Evolutionary conservation across 2,888 invertebrate genomes (phyloP), one percentile per base, ranked within the genome.

Genomic region (Neoaliturus tenellus): DNA sequence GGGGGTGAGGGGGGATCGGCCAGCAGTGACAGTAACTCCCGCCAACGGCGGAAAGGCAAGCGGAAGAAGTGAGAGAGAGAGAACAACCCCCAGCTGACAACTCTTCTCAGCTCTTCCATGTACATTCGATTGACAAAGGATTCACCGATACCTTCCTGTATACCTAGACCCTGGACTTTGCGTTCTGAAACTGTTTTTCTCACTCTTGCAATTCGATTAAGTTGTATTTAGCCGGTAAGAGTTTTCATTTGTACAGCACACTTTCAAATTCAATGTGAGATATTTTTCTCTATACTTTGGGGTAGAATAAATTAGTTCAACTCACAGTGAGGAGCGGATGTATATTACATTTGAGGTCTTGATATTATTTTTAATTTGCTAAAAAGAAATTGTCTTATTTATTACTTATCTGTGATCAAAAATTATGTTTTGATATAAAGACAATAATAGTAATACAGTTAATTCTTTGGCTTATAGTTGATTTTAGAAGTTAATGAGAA

Each of bases 41-140:
- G 84, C 39, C 84, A 84, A 28, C 58, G 84, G 58, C 35, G 84
- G 25, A 84, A 84, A 82, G 80, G 80, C 6, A 84, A 84, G 39
- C 41, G 82, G n/a, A 84, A 84, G 84, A 84, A 84, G 81, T 84
- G 81, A 84, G 48, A 82, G 23, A 23, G 23, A 51, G 51, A 44
- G 35, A 35, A 35, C n/a, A n/a, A n/a, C n/a, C n/a, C 4, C 35
- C 48, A 14, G 8, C 12, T 48, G 12, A 8, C 55, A 23, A 25
- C 28, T 4, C 28, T 12, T 31, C 62, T 62, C 62, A 14, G 31
- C 62, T 69, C 69, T 69, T 69, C 69, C 69, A 69, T 69, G 69
- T 69, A 69, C 25, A 69, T 35, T 69, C 23, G 28, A 20, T 39
- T 69, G 69, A 69, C 69, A 35, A 39, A 39, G 69, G 69, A 39